Conservation (phyloP, 2,113 vertebrate species). For the Lamprotornis superbus region DNA sequence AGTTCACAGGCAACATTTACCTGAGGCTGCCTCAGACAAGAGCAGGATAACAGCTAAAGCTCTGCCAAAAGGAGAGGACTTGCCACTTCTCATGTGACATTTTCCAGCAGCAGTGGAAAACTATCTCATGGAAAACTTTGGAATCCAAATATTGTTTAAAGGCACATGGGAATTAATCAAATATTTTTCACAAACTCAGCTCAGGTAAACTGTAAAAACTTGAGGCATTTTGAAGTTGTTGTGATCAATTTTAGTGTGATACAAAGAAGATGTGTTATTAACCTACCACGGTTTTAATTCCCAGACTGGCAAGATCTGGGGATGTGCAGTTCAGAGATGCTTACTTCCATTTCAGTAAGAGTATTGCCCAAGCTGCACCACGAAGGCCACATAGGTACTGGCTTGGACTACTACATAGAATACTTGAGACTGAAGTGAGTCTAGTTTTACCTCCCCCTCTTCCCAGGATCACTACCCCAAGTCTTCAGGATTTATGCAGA, state of each 20-base stretch:
- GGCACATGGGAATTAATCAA: not conserved
- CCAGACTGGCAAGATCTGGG: not conserved
- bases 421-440: not conserved
- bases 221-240: not conserved
- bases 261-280: not conserved
- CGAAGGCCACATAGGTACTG: not conserved
- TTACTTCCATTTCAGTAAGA: not conserved
- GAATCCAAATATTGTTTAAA: not conserved
- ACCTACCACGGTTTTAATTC: not conserved
- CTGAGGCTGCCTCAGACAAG: not conserved
- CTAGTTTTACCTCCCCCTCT: not conserved
- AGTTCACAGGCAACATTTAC: not conserved
- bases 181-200: not conserved
- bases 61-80: not conserved
- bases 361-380: not conserved
- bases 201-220: not conserved
- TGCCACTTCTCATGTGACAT: not conserved
- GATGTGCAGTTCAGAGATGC: not conserved
- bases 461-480: accelerated
- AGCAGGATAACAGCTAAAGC: not conserved
- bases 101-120: not conserved
- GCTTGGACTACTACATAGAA: not conserved
- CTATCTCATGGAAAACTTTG: not conserved
- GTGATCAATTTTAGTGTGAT: not conserved
- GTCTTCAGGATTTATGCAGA: not conserved